These are phyloP conservation scores for Iguana delicatissima DNA, from an alignment of 2,797 vertebrate genomes.

Conservation along the genomic window DNA sequence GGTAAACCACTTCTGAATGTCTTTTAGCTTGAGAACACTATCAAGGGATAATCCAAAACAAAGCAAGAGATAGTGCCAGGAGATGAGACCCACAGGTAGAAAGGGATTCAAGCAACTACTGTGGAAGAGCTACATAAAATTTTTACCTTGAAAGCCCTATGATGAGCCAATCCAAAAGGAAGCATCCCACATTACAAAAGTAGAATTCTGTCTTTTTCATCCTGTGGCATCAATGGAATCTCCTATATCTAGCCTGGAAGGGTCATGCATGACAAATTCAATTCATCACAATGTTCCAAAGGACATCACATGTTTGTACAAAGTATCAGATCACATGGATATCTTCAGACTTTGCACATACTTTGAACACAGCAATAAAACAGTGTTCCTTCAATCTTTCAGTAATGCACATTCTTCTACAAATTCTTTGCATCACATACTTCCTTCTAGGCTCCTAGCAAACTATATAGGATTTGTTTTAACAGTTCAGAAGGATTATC, in stretches of 20 bases:
- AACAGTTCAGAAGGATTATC: conserved; percentile 43
- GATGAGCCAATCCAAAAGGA: too few species aligned
- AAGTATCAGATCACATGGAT: conserved; percentile 45
- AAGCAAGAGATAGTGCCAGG: too few species aligned
- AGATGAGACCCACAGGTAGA: too few species aligned
- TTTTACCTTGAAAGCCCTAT: too few species aligned
- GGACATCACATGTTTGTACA: conserved; percentile 47
- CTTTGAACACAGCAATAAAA: conserved; percentile 20
- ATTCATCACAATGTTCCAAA: conserved; percentile 46
- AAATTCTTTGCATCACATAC: neutral
- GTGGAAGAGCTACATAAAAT: too few species aligned
- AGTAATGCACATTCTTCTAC: neutral
- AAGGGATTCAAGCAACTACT: too few species aligned
- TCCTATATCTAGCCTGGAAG: conserved; percentile 42
- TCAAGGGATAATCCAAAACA: too few species aligned
- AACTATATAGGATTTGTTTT: neutral
- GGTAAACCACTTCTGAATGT: too few species aligned
- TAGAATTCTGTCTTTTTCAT: neutral
- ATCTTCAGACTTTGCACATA: conserved; percentile 43
- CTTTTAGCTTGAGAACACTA: too few species aligned
- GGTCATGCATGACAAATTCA: conserved; percentile 42
- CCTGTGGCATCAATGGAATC: conserved; percentile 31
- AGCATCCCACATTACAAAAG: conserved; percentile 6
- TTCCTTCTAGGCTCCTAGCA: neutral
- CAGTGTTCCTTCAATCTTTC: conserved; percentile 4